These are phyloP conservation scores for Gorsachius goisagi DNA, from an alignment of 2,113 vertebrate species.

Conservation along the genomic window DNA sequence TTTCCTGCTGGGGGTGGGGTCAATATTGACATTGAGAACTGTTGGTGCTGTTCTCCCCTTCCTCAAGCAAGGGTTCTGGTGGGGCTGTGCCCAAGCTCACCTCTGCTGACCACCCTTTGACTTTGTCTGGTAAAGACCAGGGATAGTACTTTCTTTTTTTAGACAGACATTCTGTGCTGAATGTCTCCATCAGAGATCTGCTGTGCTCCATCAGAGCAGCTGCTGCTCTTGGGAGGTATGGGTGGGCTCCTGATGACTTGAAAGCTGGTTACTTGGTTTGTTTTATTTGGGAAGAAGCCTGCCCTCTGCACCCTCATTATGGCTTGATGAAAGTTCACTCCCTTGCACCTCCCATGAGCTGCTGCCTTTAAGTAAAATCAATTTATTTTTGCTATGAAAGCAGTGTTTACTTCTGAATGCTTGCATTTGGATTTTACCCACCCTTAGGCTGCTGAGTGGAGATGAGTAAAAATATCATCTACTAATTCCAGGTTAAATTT, in stretches of 20 bases:
- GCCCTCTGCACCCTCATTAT: background rate
- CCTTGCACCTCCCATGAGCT: background rate
- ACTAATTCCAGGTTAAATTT: background rate
- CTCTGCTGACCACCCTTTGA: background rate
- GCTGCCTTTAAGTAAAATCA: background rate
- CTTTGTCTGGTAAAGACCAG: background rate
- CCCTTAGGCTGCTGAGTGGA: background rate
- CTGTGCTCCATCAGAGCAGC: background rate
- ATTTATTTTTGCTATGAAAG: background rate
- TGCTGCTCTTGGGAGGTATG: background rate
- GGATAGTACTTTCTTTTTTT: background rate
- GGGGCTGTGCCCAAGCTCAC: background rate
- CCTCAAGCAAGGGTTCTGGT: background rate
- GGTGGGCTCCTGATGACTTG: background rate
- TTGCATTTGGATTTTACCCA: background rate
- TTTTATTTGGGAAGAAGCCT: background rate
- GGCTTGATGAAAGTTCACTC: background rate
- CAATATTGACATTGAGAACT: background rate
- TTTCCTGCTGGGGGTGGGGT: background rate
- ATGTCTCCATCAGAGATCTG: background rate
- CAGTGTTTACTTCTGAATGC: fast-evolving
- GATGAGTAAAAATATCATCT: background rate
- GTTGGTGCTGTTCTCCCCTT: background rate
- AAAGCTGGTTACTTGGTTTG: background rate
- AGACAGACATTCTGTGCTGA: background rate